These are phyloP conservation scores for Ammodytes marinus DNA, from an alignment of 2,113 vertebrate genomes.

Conservation along the genomic window DNA sequence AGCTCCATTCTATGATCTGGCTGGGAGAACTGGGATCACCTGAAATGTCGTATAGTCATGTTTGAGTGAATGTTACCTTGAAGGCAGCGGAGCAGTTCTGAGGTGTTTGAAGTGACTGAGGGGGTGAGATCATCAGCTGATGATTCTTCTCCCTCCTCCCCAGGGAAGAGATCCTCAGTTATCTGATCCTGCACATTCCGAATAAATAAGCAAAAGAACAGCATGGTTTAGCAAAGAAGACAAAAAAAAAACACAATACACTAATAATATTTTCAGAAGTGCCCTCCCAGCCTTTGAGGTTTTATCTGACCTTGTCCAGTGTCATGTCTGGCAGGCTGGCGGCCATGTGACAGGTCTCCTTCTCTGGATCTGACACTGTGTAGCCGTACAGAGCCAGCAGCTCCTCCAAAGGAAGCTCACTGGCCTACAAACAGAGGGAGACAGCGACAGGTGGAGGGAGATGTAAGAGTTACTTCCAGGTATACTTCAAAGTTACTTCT, in stretches of 20 bases:
- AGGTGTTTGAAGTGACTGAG: slow-evolving; percentile 90
- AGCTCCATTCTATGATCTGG: background rate
- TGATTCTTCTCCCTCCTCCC: slow-evolving; percentile 90
- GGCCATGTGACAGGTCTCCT: slow-evolving; percentile 84
- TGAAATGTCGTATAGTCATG: background rate
- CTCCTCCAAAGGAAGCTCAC: slow-evolving; percentile 93
- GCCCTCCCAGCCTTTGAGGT: background rate
- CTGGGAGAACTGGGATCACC: background rate
- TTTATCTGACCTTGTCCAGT: slow-evolving; percentile 89
- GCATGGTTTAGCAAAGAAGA: background rate
- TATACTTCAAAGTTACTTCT: slow-evolving; percentile 2
- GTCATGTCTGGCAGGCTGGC: slow-evolving; percentile 90
- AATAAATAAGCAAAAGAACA: background rate
- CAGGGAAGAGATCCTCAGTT: slow-evolving; percentile 91
- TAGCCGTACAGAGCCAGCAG: slow-evolving; percentile 94
- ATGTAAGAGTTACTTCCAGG: slow-evolving; percentile 4
- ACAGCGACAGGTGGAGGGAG: slow-evolving; percentile 35
- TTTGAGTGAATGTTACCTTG: slow-evolving; percentile 61
- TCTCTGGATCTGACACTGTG: slow-evolving; percentile 89
- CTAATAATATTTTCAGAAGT: background rate
- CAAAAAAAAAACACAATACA: background rate
- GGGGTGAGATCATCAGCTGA: slow-evolving; percentile 91
- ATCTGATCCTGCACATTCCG: slow-evolving; percentile 87
- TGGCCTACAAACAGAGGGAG: slow-evolving; percentile 80
- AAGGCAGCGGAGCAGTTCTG: slow-evolving; percentile 87